Evolutionary conservation across 2,113 vertebrate species (phyloP).

Genomic region (Paramisgurnus dabryanus): DNA sequence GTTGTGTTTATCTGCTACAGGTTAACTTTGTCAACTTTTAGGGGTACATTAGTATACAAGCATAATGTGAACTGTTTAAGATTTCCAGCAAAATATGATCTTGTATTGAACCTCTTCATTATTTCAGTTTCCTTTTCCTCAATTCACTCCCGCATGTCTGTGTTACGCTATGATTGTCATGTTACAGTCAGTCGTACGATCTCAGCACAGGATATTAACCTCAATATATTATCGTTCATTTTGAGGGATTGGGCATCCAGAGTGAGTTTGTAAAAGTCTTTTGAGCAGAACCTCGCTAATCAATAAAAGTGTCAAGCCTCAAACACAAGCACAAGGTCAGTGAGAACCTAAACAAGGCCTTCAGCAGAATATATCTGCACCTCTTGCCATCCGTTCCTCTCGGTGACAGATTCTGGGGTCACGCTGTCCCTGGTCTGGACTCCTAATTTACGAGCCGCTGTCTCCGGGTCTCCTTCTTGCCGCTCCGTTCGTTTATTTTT

Average conservation of each 20-base stretch:
- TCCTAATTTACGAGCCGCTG: slow-evolving; percentile 31
- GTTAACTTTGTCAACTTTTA: no score
- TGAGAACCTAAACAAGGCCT: slow-evolving; percentile 58
- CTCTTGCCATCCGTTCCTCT: slow-evolving; percentile 36
- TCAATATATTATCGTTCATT: background rate
- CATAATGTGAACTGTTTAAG: no score
- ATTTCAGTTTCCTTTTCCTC: no score
- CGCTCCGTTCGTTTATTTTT: slow-evolving; percentile 28
- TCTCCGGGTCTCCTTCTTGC: slow-evolving; percentile 19
- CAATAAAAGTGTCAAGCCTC: slow-evolving; percentile 59
- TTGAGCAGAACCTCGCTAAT: slow-evolving; percentile 49
- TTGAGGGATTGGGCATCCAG: background rate
- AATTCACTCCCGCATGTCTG: no score
- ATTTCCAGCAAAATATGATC: no score
- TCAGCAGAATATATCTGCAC: slow-evolving; percentile 55
- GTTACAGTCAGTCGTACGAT: background rate
- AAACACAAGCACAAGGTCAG: slow-evolving; percentile 61
- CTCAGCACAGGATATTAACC: background rate
- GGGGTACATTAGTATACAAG: no score
- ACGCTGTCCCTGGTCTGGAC: slow-evolving; percentile 30
- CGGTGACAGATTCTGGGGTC: slow-evolving; percentile 24
- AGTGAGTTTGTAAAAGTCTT: slow-evolving; percentile 19
- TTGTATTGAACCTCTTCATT: no score
- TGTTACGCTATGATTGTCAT: background rate
- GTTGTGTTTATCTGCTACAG: no score